Evolutionary conservation across 1,140 invertebrate genomes (phyloP), one percentile per base, ranked within the genome.

Genomic region (Drosophila lacteicornis): DNA sequence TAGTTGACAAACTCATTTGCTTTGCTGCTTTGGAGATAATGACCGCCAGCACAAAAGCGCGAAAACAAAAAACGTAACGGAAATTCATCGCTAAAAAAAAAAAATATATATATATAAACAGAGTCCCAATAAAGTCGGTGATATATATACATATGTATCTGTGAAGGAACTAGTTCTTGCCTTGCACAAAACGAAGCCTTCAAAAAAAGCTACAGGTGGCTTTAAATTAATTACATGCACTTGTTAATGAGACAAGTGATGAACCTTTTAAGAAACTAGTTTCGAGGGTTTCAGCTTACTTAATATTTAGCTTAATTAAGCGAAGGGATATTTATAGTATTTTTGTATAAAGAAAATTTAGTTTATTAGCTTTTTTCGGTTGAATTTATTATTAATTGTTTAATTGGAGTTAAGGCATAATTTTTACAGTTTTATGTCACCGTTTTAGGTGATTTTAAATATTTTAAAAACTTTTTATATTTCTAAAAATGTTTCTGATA

Each of bases 181-280:
- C 27, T 63, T 42, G 15, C 25, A 27, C 27, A 38, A 38, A 22
- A 15, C 17, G 7, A 55, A 65, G 56, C 61, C 61, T 65, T 65
- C 55, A 58, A 65, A 19, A 58, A 58, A 46, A 30, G 27, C 5
- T 30, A 33, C 63, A 67, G 63, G 63, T 67, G 63, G 30, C 33
- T 63, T 63, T 59, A 47, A 46, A 66, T 69, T 66, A 66, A 51
- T 51, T 43, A 22, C 59, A 43, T 27, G 61, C 45, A 50, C 46
- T 69, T 69, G 60, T 51, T 69, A 69, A 69, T 69, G 47, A 69
- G 67, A 67, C 67, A 69, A 69, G 67, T 69, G 67, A 69, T 69
- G 67, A 69, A 53, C 47, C 66, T 66, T 69, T 69, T 69, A 69
- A 12, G 66, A 69, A 69, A 69, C 66, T 69, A 65, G 63, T 67